Percentiles rank a stretch among this genome's conserved stretches.
Conservation (phyloP, 2,113 vertebrate species). For the Mesoclemmys tuberculata region DNA sequence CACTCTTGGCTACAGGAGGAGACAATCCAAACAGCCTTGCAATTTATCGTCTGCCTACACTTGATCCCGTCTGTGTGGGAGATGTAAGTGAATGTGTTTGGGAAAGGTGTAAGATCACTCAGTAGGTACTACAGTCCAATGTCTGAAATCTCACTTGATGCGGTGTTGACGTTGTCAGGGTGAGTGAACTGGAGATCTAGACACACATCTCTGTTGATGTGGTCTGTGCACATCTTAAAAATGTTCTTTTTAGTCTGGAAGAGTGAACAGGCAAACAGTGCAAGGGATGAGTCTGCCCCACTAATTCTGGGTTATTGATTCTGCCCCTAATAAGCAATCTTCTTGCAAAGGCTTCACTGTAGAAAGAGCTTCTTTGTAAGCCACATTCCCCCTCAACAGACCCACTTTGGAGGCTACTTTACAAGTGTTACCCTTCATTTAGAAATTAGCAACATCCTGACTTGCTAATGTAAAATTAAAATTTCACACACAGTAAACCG, state of each 20-base stretch:
- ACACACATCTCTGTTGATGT: fast-evolving
- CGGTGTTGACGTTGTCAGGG: not conserved
- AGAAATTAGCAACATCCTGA: not conserved
- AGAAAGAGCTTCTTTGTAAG: not conserved
- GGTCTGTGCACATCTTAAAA: not conserved
- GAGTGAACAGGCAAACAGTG: not conserved
- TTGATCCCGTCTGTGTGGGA: slow-evolving; percentile 97
- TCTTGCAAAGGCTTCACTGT: not conserved
- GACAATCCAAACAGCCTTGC: slow-evolving; percentile 99
- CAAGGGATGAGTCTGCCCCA: not conserved
- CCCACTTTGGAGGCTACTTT: not conserved
- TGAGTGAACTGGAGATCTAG: not conserved
- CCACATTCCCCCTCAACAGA: no score
- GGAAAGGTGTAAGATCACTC: not conserved
- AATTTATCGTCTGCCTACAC: slow-evolving; percentile 94
- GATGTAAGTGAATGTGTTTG: slow-evolving; percentile 88
- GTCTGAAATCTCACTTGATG: not conserved
- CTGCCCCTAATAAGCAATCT: not conserved
- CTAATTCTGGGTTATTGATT: not conserved
- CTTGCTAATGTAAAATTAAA: not conserved
- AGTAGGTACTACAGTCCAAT: fast-evolving
- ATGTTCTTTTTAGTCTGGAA: not conserved
- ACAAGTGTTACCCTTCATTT: not conserved
- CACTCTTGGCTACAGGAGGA: slow-evolving; percentile 94
- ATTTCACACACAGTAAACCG: not conserved